Percentiles rank a stretch among this genome's conserved stretches.
phyloP scores from a whole-genome alignment of 2,797 vertebrate species.

The Cygnus olor region DNA sequence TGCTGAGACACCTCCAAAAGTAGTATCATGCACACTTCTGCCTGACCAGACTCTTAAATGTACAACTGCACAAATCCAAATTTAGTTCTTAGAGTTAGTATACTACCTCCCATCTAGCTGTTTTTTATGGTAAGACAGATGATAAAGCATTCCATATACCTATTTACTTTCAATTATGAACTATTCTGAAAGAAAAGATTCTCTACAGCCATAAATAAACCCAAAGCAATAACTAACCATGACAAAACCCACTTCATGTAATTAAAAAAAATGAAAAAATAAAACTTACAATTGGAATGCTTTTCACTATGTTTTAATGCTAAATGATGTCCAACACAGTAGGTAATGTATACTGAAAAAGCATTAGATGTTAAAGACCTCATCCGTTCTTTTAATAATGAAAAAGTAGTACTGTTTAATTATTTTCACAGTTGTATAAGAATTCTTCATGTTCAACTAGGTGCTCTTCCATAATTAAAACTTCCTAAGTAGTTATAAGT shows the following conservation, averaged over 20 bases:
- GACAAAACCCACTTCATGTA: neutral
- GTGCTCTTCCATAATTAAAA: neutral
- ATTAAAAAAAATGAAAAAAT: neutral
- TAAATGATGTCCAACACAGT: neutral
- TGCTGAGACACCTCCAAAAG: neutral
- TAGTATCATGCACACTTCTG: neutral
- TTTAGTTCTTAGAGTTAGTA: neutral
- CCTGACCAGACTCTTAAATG: neutral
- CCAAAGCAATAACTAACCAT: neutral
- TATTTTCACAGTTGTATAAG: neutral
- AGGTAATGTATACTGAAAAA: neutral
- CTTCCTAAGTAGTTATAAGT: neutral
- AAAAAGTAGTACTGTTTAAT: neutral
- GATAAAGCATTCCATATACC: neutral
- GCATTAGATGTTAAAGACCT: neutral
- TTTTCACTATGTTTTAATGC: neutral
- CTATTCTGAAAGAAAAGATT: neutral
- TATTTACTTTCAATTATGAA: neutral
- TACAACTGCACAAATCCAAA: neutral
- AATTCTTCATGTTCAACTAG: neutral
- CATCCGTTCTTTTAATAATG: neutral
- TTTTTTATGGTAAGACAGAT: neutral
- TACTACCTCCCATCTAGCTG: neutral
- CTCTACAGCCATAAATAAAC: neutral
- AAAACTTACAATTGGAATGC: neutral